phyloP scores from a whole-genome alignment of 2,888 invertebrate genomes.

The Synergus umbraculus region DNA sequence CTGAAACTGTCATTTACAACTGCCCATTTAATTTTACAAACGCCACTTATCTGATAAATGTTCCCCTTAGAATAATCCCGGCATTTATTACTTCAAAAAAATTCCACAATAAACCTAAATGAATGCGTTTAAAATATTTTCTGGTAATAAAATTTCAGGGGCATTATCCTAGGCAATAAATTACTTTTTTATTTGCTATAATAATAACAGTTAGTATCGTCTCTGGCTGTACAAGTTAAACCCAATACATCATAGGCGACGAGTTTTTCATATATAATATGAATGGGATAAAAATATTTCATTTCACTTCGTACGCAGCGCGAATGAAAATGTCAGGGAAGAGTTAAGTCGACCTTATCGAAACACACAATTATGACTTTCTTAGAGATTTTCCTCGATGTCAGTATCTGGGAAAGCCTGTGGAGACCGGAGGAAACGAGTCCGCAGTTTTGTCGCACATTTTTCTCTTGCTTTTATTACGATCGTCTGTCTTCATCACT shows the following conservation, averaged over 20 bases:
- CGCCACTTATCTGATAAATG: not conserved
- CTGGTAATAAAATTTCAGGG: slow-evolving; percentile 12
- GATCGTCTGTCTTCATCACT: slow-evolving; percentile 55
- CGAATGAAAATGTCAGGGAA: not conserved
- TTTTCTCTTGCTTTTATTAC: slow-evolving; percentile 48
- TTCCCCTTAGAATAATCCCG: not conserved
- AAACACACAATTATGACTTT: slow-evolving; percentile 18
- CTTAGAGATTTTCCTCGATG: not conserved
- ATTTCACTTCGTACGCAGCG: not conserved
- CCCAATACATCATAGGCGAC: not conserved
- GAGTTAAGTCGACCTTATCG: not conserved
- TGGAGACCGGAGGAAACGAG: not conserved
- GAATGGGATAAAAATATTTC: slow-evolving; percentile 8
- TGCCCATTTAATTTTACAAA: not conserved
- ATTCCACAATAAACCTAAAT: not conserved
- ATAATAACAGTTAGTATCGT: slow-evolving; percentile 2
- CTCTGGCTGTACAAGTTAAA: not conserved
- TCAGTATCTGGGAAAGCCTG: not conserved
- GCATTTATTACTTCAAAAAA: not conserved
- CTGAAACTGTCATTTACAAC: too few relatives aligned
- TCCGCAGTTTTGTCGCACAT: slow-evolving; percentile 8
- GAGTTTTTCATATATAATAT: not conserved
- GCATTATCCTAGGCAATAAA: not conserved
- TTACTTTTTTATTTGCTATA: slow-evolving; percentile 26
- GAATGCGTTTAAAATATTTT: not conserved